Evolutionary conservation across 2,888 invertebrate genomes (phyloP), one percentile per base, ranked within the genome.

Genomic region (Andrena dorsata): DNA sequence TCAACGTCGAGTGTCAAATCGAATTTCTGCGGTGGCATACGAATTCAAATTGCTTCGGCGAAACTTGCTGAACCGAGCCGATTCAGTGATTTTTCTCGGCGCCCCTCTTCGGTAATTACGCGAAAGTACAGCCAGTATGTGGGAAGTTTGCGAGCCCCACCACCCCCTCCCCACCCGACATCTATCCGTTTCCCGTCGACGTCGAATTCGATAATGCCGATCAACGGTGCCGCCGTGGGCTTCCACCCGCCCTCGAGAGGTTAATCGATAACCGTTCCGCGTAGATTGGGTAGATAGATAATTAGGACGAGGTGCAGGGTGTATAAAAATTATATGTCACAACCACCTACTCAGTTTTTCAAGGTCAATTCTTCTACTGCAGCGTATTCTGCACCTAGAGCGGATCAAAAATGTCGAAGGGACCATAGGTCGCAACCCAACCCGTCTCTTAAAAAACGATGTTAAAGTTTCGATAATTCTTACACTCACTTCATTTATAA

Each of bases 1-100:
- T 89, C 88, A 83, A 41, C 80, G 82, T 86, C 85, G 87, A 83
- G 80, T 87, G 85, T 88, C 85, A 87, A 88, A 88, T 89, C 87
- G 87, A 87, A 88, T 88, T 88, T 88, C 89, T 78, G 87, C 81
- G 87, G 88, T 83, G 80, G 79, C 70, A 79, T 66, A 41, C 88
- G 83, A 88, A 88, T 88, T 88, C 81, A 85, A 88, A 88, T 88
- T 86, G 87, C 87, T 87, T 77, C 76, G 79, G 60, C 69, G 64
- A 41, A 86, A 83, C 81, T 88, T 83, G 65, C 76, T 53, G 61
- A 82, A 72, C 74, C 75, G 63, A 65, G 76, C 82, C 74, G 70
- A 82, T 78, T 79, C 83, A 69, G 56, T 71, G 75, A 77, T 88
- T 88, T 83, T 86, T 88, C 84, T 79, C 72, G n/a, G 7, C 49